Evolutionary conservation across 2,797 vertebrate genomes (phyloP).

Genomic region (Anisognathus igniventris): DNA sequence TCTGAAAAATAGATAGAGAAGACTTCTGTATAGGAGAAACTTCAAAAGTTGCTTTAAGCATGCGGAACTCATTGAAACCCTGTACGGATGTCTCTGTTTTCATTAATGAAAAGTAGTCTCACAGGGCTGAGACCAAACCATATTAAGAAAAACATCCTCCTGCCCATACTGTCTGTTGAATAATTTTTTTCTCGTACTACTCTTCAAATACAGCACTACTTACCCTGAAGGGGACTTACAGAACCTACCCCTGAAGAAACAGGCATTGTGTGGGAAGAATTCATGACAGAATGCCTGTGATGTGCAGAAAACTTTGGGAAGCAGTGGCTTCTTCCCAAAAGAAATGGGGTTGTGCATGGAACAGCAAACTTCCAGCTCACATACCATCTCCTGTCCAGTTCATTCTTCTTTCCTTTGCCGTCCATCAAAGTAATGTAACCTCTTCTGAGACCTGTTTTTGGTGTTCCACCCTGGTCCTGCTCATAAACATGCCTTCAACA

Average conservation of each 20-base stretch:
- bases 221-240: background rate
- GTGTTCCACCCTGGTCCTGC: background rate
- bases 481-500: rapidly evolving
- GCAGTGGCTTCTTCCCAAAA: background rate
- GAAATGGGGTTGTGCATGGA: background rate
- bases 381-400: background rate
- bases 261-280: rapidly evolving
- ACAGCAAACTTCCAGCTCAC: background rate
- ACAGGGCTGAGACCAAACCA: background rate
- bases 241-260: background rate
- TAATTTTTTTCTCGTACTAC: background rate
- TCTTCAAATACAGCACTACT: background rate
- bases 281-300: background rate
- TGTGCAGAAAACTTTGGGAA: background rate
- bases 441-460: background rate
- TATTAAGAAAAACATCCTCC: background rate
- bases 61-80: background rate
- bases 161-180: background rate
- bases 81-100: background rate
- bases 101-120: background rate
- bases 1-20: background rate
- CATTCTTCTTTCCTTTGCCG: background rate
- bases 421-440: rapidly evolving
- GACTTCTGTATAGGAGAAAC: background rate
- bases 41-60: background rate